Conservation (phyloP, 2,888 invertebrate genomes). For the Diloba caeruleocephala region DNA sequence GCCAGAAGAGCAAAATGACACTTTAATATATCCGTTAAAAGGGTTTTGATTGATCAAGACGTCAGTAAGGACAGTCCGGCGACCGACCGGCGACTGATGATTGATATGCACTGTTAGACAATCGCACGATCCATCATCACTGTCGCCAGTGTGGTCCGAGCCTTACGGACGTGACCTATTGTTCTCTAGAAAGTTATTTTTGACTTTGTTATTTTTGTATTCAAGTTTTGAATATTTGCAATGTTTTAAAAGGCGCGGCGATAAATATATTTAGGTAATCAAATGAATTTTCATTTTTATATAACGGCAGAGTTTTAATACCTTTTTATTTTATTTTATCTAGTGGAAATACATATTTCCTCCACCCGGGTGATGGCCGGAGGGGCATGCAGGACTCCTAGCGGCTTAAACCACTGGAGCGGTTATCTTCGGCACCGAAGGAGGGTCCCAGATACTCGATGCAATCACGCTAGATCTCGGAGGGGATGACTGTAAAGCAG, state of each 20-base stretch:
- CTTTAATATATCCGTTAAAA: conserved; percentile 63
- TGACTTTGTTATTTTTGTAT: conserved; percentile 15
- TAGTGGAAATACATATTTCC: too few relatives aligned
- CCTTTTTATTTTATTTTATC: neutral
- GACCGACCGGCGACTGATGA: conserved; percentile 64
- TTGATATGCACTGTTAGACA: conserved; percentile 68
- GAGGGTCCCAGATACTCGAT: too few relatives aligned
- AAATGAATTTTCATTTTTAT: too few relatives aligned
- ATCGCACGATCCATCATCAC: conserved; percentile 71
- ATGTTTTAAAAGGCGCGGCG: conserved; percentile 1
- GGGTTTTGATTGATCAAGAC: conserved; percentile 73
- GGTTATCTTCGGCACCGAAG: too few relatives aligned
- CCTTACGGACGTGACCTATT: conserved; percentile 57
- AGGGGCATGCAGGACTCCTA: too few relatives aligned
- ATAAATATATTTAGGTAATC: neutral
- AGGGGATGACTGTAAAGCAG: too few relatives aligned
- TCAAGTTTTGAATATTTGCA: conserved; percentile 10
- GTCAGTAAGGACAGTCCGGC: conserved; percentile 58
- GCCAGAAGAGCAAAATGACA: conserved; percentile 44
- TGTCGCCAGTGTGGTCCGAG: conserved; percentile 63
- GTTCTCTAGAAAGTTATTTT: conserved; percentile 47
- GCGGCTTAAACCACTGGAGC: too few relatives aligned
- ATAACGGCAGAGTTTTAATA: neutral
- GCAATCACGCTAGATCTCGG: too few relatives aligned
- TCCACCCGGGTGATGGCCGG: too few relatives aligned